Evolutionary conservation across 2,113 vertebrate species (phyloP).

Genomic region (Notothenia coriiceps): DNA sequence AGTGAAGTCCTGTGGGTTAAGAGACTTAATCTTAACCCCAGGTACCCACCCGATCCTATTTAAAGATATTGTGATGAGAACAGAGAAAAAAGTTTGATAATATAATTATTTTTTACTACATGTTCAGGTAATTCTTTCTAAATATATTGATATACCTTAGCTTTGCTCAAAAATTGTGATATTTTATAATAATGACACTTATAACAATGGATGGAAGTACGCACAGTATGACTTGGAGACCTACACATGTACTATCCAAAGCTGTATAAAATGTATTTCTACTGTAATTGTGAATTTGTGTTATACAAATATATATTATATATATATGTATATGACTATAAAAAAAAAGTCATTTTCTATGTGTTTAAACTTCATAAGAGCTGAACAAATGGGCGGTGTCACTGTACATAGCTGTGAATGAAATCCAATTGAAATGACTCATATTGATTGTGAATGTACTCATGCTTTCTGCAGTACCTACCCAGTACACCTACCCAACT

Average conservation of each 20-base stretch:
- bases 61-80: conserved; percentile 79
- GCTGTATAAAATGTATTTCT: conserved; percentile 98
- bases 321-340: conserved; percentile 91
- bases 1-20: conserved; percentile 53
- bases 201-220: conserved; percentile 79
- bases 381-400: conserved; percentile 81
- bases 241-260: conserved; percentile 89
- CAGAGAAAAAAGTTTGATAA: conserved; percentile 84
- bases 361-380: conserved; percentile 90
- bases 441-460: conserved; percentile 98
- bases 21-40: conserved; percentile 47
- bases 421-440: conserved; percentile 90
- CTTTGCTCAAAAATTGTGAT: conserved; percentile 87
- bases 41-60: conserved; percentile 55
- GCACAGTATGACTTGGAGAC: conserved; percentile 84
- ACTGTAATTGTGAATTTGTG: conserved; percentile 98
- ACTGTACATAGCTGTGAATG: conserved; percentile 97
- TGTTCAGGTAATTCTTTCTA: conserved; percentile 88
- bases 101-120: conserved; percentile 87
- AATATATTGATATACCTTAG: conserved; percentile 89
- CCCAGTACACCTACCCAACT: conserved; percentile 84
- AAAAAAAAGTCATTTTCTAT: conserved; percentile 95
- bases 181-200: conserved; percentile 87
- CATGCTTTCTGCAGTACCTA: conserved; percentile 94
- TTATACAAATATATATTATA: conserved; percentile 93